Conservation (phyloP, 2,888 invertebrate genomes). For the Mechanitis messenoides region DNA sequence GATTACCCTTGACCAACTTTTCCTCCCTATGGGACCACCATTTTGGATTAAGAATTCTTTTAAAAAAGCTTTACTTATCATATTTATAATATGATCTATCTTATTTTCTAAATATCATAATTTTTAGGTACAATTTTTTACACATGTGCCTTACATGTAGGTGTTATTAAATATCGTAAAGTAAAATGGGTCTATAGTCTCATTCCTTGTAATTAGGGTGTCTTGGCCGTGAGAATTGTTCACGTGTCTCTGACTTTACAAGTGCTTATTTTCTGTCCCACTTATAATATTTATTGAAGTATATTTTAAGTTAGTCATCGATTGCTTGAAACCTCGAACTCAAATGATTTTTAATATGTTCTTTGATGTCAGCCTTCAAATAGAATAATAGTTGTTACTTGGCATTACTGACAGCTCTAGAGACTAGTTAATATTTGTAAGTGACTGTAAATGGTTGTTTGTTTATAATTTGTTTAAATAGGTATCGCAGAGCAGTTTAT, state of each 20-base stretch:
- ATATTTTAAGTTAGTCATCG: conserved; percentile 10
- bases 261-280: conserved; percentile 2
- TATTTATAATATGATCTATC: too few relatives aligned
- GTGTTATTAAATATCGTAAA: background rate
- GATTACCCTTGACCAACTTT: background rate
- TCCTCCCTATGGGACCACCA: too few relatives aligned
- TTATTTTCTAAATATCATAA: too few relatives aligned
- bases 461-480: background rate
- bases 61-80: too few relatives aligned
- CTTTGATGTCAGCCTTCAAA: conserved; percentile 5
- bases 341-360: conserved; percentile 1
- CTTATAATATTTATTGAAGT: conserved; percentile 8
- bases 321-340: background rate
- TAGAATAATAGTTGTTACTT: background rate
- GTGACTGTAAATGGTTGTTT: background rate
- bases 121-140: too few relatives aligned
- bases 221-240: conserved; percentile 9
- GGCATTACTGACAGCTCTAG: background rate
- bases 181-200: background rate
- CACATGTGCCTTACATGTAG: too few relatives aligned
- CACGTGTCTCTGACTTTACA: conserved; percentile 11
- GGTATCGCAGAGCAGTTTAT: background rate
- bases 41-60: too few relatives aligned
- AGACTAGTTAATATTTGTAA: background rate
- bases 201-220: conserved; percentile 7